Conservation (phyloP, 2,797 vertebrate species). For the Karalla daura region DNA sequence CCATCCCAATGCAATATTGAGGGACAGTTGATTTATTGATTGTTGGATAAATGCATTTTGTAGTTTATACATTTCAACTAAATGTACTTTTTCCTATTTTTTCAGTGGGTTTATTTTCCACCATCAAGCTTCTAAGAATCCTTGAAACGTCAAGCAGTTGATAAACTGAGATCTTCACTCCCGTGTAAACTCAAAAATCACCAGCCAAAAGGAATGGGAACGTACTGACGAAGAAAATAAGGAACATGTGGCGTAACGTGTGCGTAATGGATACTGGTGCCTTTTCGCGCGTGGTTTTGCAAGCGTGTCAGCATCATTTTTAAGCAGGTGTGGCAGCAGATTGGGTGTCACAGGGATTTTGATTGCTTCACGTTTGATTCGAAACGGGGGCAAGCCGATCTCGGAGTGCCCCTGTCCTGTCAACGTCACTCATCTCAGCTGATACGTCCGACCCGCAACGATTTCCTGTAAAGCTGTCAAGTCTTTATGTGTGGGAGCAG, state of each 20-base stretch:
- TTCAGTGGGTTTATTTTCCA: background rate
- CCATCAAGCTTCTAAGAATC: background rate
- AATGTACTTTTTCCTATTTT: background rate
- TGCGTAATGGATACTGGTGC: background rate
- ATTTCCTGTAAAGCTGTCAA: conserved; percentile 73
- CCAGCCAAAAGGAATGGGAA: background rate
- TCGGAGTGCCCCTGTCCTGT: conserved; percentile 24
- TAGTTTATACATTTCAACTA: background rate
- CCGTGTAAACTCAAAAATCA: background rate
- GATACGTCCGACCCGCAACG: conserved; percentile 53
- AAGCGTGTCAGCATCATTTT: conserved; percentile 6
- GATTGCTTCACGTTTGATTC: conserved; percentile 44
- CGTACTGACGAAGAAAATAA: background rate
- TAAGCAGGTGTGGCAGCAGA: conserved; percentile 28
- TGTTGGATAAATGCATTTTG: too few species aligned
- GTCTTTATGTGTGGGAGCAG: conserved; percentile 46
- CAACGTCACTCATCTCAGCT: conserved; percentile 56
- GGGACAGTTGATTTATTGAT: too few species aligned
- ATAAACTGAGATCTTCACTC: background rate
- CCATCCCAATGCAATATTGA: too few species aligned
- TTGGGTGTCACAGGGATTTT: conserved; percentile 18
- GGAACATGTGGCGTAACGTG: background rate
- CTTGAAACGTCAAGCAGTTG: background rate
- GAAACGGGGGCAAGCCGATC: conserved; percentile 40
- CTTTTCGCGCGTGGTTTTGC: background rate